A percentile compares a stretch with the other conserved stretches of the same genome.
phyloP scores from a whole-genome alignment of 2,797 vertebrate genomes.

The Neomorphus geoffroyi region DNA sequence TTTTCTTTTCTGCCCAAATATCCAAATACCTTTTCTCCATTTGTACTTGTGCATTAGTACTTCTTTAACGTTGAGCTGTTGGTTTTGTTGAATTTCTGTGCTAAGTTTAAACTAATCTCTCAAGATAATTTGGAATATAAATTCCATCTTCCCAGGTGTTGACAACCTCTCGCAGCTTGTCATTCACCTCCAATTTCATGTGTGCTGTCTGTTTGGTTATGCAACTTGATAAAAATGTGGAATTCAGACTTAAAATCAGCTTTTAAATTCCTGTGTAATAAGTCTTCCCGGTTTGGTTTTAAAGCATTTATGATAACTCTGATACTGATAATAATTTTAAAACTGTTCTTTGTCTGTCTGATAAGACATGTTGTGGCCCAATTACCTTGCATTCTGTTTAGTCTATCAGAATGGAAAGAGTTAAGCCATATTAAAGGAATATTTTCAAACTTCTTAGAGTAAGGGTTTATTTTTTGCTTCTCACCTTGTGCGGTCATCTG shows the following conservation, averaged over 20 bases:
- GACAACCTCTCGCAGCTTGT: neutral
- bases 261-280: neutral
- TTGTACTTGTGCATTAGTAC: neutral
- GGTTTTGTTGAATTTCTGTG: neutral
- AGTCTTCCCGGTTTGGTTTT: neutral
- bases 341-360: neutral
- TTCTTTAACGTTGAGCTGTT: neutral
- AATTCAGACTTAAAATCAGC: neutral
- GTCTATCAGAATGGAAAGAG: neutral
- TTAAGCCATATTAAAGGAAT: neutral
- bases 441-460: neutral
- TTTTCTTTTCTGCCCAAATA: neutral
- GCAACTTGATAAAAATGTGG: neutral
- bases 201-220: neutral
- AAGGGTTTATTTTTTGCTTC: neutral
- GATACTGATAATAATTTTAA: neutral
- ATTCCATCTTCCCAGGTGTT: neutral
- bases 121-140: neutral
- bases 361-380: neutral
- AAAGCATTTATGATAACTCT: neutral
- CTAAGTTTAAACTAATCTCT: neutral
- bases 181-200: neutral
- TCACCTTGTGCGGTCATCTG: neutral
- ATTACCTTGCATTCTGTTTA: neutral
- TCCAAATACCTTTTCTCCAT: neutral